Evolutionary conservation across 2,888 invertebrate species (phyloP), one percentile per base, ranked within the genome.

Genomic region (Tenthredo mesomela): DNA sequence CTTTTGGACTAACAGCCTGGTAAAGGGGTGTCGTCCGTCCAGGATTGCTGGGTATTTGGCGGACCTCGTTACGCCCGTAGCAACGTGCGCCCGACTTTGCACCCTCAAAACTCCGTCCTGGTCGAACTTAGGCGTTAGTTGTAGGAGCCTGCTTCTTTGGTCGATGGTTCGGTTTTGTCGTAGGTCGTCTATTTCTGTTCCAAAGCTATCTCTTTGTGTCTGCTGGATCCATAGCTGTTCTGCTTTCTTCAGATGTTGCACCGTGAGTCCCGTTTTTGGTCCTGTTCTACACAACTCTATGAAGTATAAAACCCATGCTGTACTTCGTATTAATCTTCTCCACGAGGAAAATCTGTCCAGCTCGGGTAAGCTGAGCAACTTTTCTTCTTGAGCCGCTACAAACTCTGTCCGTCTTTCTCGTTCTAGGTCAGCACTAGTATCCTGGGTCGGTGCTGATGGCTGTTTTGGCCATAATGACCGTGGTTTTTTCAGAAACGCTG

Each of bases 1-100:
- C 61, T 86, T 40, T 21, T 86, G 84, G 0, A 89, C 85, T 0
- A 89, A 47, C 67, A 89, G 80, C 0, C 86, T 84, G 0, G 87
- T 84, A 10, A 78, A 85, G 2, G 33, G 61, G 71, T 87, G 87
- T 33, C 84, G 70, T 1, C 87, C 87, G 33, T 87, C 87, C 2
- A 89, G 58, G 7, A 89, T 88, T 1, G 70, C 84, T 6, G 88
- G 89, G 18, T 65, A 40, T 86, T 85, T 65, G 87, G 87, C n/a
- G 85, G 85, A 29, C 86, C 85, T n/a, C 85, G 88, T 61, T 85
- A 77, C 7, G 84, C 33, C 37, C n/a, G 33, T 47, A 3, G 70
- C 70, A 1, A 6, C 43, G 37, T n/a, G 25, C 33, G 82, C 67
- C 15, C 84, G 71, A 21, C 85, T 82, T 12, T 70, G 25, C 15